phyloP scores from a whole-genome alignment of 1,140 invertebrate species.

The Heliothis subflexa region DNA sequence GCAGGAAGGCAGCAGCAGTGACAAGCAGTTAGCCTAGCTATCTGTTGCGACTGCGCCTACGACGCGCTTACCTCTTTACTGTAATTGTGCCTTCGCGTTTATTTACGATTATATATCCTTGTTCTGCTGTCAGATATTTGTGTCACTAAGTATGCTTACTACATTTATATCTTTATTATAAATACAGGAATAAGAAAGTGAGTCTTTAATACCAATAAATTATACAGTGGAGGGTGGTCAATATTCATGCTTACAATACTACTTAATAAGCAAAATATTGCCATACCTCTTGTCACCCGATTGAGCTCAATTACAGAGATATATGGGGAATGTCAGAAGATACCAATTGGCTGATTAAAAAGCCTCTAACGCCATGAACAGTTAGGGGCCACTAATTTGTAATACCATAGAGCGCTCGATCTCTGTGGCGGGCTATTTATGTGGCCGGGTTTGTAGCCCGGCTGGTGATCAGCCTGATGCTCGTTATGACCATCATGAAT shows the following conservation, averaged over 20 bases:
- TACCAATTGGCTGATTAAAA: slow-evolving; percentile 7
- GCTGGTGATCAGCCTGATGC: background rate
- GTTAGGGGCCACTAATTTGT: slow-evolving; percentile 30
- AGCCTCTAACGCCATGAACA: slow-evolving; percentile 5
- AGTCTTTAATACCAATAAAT: too few species aligned
- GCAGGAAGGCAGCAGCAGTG: slow-evolving; percentile 2
- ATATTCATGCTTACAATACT: too few species aligned
- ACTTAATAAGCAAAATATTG: too few species aligned
- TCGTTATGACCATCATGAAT: background rate
- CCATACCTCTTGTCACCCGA: background rate
- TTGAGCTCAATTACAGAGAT: background rate
- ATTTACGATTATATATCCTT: too few species aligned
- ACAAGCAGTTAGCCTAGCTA: background rate
- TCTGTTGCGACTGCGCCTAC: background rate
- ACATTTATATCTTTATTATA: too few species aligned
- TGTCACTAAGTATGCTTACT: too few species aligned
- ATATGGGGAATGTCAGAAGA: background rate
- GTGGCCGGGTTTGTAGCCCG: background rate
- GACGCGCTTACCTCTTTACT: background rate
- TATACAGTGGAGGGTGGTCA: too few species aligned
- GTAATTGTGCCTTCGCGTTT: background rate
- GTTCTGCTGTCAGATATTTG: too few species aligned
- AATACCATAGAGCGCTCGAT: background rate
- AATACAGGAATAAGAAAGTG: background rate
- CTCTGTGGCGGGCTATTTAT: slow-evolving; percentile 9